Percentiles rank a stretch among this genome's conserved stretches.
phyloP scores from a whole-genome alignment of 1,140 invertebrate species.

The Ephestia elutella region DNA sequence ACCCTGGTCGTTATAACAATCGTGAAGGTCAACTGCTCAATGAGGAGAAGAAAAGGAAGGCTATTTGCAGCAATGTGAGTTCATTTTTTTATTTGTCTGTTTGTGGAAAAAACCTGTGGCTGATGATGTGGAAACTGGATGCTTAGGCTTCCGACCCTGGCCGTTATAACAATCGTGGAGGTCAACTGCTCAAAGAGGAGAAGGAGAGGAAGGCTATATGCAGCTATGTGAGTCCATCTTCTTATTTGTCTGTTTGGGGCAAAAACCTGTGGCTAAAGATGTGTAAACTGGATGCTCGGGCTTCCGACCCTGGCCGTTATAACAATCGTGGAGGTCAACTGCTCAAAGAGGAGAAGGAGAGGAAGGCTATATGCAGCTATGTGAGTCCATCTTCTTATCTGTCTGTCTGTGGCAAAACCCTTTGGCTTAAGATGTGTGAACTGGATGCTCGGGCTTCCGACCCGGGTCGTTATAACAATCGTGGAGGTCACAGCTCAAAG shows the following conservation, averaged over 20 bases:
- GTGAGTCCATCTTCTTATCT: constrained; percentile 24
- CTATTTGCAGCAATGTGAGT: constrained; percentile 76
- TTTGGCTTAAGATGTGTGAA: constrained; percentile 81
- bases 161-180: constrained; percentile 88
- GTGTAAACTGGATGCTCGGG: constrained; percentile 79
- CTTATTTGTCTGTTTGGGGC: too few relatives aligned
- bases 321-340: constrained; percentile 89
- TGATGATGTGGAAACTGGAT: constrained; percentile 81
- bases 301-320: constrained; percentile 84
- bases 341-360: constrained; percentile 85
- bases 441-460: constrained; percentile 82
- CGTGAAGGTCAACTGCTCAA: constrained; percentile 86
- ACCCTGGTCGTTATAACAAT: constrained; percentile 88
- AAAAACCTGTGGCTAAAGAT: constrained; percentile 75
- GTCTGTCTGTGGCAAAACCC: constrained; percentile 64
- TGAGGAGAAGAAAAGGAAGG: constrained; percentile 87
- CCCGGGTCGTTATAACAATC: constrained; percentile 87
- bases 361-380: constrained; percentile 81
- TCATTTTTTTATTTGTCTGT: too few relatives aligned
- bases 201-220: constrained; percentile 84
- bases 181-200: constrained; percentile 87
- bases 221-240: constrained; percentile 67
- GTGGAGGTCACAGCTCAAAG: constrained; percentile 87
- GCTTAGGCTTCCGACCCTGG: constrained; percentile 83
- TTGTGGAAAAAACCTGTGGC: constrained; percentile 79